A percentile compares a stretch with the other conserved stretches of the same genome.
Conservation (phyloP, 2,888 invertebrate genomes). For the Platycheirus albimanus region DNA sequence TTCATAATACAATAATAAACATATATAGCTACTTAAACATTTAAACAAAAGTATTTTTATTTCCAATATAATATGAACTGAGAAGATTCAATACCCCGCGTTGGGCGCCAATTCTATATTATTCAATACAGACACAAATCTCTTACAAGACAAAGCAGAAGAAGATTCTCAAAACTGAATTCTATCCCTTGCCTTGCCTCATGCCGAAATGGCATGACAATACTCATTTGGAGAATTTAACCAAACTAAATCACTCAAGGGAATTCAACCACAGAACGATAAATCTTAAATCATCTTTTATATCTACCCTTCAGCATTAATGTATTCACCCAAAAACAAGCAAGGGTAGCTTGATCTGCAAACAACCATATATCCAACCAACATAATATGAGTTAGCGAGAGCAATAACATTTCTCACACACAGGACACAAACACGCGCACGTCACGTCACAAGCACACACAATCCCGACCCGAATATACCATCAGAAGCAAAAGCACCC, state of each 20-base stretch:
- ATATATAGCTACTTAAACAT: no score
- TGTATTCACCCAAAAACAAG: neutral
- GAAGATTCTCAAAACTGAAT: conserved; percentile 1
- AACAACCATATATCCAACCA: neutral
- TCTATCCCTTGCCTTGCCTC: neutral
- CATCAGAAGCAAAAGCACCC: conserved; percentile 21
- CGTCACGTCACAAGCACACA: conserved; percentile 2
- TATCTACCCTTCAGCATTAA: conserved; percentile 12
- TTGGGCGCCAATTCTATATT: neutral
- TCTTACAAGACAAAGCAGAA: no score
- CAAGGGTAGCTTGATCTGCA: neutral
- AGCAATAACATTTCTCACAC: conserved; percentile 1
- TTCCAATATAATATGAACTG: no score
- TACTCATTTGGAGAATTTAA: conserved; percentile 14
- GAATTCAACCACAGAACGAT: conserved; percentile 49
- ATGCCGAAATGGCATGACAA: conserved; percentile 12
- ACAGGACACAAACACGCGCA: neutral
- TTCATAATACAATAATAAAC: neutral
- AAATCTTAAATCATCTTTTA: conserved; percentile 50
- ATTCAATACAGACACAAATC: no score
- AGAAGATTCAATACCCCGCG: no score
- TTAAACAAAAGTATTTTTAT: no score
- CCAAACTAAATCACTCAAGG: conserved; percentile 47
- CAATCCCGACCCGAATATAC: no score
- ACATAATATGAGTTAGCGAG: neutral